Base-by-base conservation (phyloP, 2,888 invertebrate species). In the Zelleria hepariella region DNA sequence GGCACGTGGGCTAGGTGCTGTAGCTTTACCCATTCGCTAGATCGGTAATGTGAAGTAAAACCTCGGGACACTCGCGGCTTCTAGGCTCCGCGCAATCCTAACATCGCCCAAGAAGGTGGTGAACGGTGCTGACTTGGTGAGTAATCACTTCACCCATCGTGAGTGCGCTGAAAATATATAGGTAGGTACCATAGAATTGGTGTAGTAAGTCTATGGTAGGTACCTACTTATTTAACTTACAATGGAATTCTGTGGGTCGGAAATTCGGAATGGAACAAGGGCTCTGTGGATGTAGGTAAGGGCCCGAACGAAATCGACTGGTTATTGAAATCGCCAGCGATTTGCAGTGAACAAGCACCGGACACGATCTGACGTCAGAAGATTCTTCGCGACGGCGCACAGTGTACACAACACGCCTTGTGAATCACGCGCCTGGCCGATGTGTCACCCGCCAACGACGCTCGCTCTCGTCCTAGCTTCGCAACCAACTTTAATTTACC, bases 351-450 rank as follows among this genome's bases (percentile, higher is more conserved):
- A 42, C 15, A 10, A 42, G 63, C 67, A 67, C 83, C 84, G 84
- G 84, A 84, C 80, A 76, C 71, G 67, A 62, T 74, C 67, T 85
- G 84, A 86, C 85, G 86, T 86, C 86, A 86, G 68, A 20, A 70
- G 75, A 80, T 79, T 77, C 78, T 66, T 80, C 21, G 27, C 74
- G 78, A 78, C 75, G 70, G 65, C 65, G 68, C 67, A 63, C 20
- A 48, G 47, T 8, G 32, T 10, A 23, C 20, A 24, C 58, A 32
- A 27, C 24, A 58, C 65, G 66, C 64, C 67, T 65, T 66, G 74
- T 86, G 86, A 86, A 78, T 86, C 86, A 86, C 74, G 73, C 75
- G 72, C 65, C 20, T 74, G n/a, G n/a, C n/a, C n/a, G 82, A 85
- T 86, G 86, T 85, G 86, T 86, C 86, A 86, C 74, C 73, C 65